phyloP scores from a whole-genome alignment of 2,797 vertebrate genomes.

The Lemur catta region DNA sequence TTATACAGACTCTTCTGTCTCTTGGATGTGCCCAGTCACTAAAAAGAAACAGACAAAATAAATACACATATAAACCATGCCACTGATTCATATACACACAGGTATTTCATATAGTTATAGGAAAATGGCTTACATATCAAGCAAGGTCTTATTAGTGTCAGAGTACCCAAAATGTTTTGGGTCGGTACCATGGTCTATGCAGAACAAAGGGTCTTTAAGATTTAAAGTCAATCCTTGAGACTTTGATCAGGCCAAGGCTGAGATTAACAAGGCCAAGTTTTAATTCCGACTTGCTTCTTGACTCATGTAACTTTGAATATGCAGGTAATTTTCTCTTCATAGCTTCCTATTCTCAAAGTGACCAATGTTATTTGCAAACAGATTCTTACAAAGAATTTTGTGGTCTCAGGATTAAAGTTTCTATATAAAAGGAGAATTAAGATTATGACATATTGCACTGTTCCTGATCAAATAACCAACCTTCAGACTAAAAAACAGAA shows the following conservation, averaged over 20 bases:
- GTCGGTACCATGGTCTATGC: neutral
- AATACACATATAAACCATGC: neutral
- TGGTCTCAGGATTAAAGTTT: neutral
- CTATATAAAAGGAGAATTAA: neutral
- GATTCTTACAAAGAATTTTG: neutral
- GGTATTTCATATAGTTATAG: neutral
- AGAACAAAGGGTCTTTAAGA: neutral
- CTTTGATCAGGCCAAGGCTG: neutral
- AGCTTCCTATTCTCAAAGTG: neutral
- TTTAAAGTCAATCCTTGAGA: neutral
- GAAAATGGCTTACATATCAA: neutral
- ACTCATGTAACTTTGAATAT: neutral
- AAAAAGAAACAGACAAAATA: constrained; percentile 29
- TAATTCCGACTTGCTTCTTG: constrained; percentile 1
- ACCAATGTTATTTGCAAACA: neutral
- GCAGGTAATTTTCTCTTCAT: neutral
- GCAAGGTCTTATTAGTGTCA: neutral
- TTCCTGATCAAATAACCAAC: neutral
- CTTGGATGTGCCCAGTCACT: neutral
- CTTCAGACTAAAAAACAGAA: constrained; percentile 13
- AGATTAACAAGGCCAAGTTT: neutral
- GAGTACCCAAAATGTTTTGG: neutral
- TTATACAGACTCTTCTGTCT: neutral
- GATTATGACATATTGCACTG: neutral
- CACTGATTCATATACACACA: neutral